phyloP scores from a whole-genome alignment of 2,113 vertebrate genomes.

The Deroptyus accipitrinus region DNA sequence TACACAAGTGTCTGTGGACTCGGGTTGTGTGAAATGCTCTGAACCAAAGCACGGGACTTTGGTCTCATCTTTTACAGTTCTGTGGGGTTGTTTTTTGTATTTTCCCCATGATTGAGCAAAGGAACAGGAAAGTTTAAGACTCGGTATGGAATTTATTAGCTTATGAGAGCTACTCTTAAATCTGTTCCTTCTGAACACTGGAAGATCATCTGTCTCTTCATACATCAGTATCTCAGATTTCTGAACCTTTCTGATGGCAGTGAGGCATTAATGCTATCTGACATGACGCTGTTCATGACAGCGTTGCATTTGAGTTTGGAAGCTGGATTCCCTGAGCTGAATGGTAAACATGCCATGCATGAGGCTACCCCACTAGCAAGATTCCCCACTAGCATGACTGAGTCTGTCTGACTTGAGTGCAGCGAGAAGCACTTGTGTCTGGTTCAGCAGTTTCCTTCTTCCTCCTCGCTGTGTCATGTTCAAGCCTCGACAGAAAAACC shows the following conservation, averaged over 20 bases:
- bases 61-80: background rate
- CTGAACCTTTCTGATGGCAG: background rate
- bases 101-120: background rate
- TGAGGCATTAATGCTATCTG: background rate
- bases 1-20: background rate
- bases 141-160: background rate
- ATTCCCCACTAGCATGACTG: background rate
- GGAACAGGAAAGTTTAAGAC: background rate
- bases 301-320: background rate
- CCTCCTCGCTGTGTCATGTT: background rate
- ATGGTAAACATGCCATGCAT: background rate
- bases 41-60: background rate
- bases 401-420: background rate
- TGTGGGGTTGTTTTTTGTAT: background rate
- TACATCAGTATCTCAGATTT: background rate
- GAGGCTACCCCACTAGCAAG: background rate
- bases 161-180: background rate
- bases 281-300: background rate
- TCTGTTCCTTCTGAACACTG: background rate
- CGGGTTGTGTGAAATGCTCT: background rate
- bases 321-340: background rate
- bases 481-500: background rate
- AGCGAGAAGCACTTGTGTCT: background rate
- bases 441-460: background rate
- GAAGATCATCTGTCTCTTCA: rapidly evolving